Percentiles rank a stretch among this genome's conserved stretches.
Evolutionary conservation across 2,113 vertebrate genomes (phyloP).

Genomic region (Pungitius pungitius): DNA sequence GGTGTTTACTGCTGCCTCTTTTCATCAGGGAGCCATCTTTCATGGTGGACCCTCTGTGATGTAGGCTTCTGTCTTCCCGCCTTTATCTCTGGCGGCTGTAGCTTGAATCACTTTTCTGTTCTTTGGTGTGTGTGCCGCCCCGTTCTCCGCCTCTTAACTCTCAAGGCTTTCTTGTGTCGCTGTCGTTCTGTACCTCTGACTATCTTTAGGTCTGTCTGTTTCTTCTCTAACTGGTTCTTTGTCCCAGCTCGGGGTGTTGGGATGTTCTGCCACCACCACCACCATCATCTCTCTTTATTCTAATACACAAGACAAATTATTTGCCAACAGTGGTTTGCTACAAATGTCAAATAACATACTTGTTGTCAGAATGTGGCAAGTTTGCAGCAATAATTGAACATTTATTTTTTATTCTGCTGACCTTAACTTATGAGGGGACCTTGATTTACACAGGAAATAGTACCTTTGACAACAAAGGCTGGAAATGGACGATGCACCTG

Average conservation of each 20-base stretch:
- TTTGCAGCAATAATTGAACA: background rate
- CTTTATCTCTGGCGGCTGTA: conserved; percentile 34
- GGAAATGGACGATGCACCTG: background rate
- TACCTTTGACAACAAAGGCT: background rate
- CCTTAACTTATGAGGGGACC: background rate
- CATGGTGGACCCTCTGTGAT: conserved; percentile 48
- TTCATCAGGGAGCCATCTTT: conserved; percentile 66
- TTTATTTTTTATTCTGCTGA: background rate
- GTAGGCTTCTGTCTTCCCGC: conserved; percentile 31
- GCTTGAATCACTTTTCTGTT: conserved; percentile 33
- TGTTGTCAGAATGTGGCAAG: background rate
- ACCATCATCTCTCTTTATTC: conserved; percentile 19
- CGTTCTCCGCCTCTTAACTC: conserved; percentile 13
- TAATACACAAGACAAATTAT: background rate
- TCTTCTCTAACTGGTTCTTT: conserved; percentile 32
- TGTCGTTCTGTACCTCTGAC: conserved; percentile 24
- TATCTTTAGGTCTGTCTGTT: conserved; percentile 18
- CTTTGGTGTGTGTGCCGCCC: conserved; percentile 6
- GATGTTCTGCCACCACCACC: conserved; percentile 30
- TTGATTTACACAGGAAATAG: background rate
- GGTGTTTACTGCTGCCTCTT: conserved; percentile 40
- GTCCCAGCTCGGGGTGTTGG: conserved; percentile 19
- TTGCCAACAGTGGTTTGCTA: conserved; percentile 1
- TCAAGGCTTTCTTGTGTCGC: conserved; percentile 5
- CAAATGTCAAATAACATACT: background rate